These are phyloP conservation scores for Arizona elegans DNA, from an alignment of 2,113 vertebrate species.

Conservation along the genomic window DNA sequence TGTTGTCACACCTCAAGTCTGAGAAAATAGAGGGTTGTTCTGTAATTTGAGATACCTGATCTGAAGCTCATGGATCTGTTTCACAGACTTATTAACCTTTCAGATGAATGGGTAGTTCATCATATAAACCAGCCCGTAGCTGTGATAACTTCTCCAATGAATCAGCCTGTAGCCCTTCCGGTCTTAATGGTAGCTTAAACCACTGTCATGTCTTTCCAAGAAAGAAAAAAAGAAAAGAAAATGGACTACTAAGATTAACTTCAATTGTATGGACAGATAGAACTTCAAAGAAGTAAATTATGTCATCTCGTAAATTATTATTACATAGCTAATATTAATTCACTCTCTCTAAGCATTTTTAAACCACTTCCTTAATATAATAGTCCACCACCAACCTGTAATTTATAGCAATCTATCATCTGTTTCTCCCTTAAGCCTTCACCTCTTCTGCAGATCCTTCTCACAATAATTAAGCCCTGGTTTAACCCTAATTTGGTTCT, in stretches of 20 bases:
- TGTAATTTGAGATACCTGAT: slow-evolving; percentile 52
- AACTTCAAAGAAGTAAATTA: slow-evolving; percentile 3
- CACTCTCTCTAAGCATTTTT: slow-evolving; percentile 24
- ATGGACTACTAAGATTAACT: not conserved
- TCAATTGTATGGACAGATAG: not conserved
- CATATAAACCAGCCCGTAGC: not conserved
- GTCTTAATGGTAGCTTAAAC: not conserved
- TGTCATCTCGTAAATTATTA: not conserved
- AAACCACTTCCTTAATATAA: slow-evolving; percentile 7
- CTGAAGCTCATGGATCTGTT: slow-evolving; percentile 12
- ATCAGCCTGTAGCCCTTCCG: not conserved
- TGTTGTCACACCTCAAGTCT: slow-evolving; percentile 45
- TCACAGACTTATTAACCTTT: slow-evolving; percentile 1
- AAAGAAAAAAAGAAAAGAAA: not conserved
- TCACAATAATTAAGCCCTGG: slow-evolving; percentile 28
- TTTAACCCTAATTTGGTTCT: slow-evolving; percentile 15
- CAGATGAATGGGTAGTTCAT: not conserved
- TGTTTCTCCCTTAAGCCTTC: slow-evolving; percentile 24
- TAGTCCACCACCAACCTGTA: not conserved
- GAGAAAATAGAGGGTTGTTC: slow-evolving; percentile 33
- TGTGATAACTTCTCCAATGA: not conserved
- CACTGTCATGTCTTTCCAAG: not conserved
- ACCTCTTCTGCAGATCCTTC: slow-evolving; percentile 15
- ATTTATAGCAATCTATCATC: slow-evolving; percentile 3
- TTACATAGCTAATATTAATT: slow-evolving; percentile 12